These are phyloP conservation scores for Urophycis tenuis DNA, from an alignment of 2,797 vertebrate genomes.

Conservation along the genomic window DNA sequence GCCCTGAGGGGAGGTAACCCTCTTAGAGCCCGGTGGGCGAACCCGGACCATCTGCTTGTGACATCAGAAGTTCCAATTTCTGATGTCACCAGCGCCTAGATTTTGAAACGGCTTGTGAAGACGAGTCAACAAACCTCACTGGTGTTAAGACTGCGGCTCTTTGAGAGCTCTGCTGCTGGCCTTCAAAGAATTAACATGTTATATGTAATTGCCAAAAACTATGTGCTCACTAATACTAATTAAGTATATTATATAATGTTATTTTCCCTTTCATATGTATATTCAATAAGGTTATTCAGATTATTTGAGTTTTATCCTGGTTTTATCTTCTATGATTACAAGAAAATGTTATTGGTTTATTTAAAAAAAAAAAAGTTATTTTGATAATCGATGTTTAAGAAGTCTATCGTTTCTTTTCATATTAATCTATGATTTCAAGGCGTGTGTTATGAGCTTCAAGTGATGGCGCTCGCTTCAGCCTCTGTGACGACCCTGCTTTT, in stretches of 20 bases:
- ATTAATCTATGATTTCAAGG: conserved; percentile 40
- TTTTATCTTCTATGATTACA: conserved; percentile 45
- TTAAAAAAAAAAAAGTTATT: conserved; percentile 30
- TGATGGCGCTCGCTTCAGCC: conserved; percentile 25
- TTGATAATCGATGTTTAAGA: conserved; percentile 31
- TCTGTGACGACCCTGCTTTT: conserved; percentile 28
- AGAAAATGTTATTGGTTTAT: conserved; percentile 48
- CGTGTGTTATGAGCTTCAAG: conserved; percentile 30
- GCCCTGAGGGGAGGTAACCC: too few relatives aligned
- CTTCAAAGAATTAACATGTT: not conserved
- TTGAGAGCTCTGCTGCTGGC: not conserved
- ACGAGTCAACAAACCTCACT: not conserved
- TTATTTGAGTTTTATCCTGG: conserved; percentile 25
- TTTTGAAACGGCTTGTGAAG: not conserved
- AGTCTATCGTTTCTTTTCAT: conserved; percentile 30
- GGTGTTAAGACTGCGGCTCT: not conserved
- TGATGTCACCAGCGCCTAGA: not conserved
- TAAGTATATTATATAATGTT: not conserved
- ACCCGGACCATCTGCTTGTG: not conserved
- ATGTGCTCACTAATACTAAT: conserved; percentile 10
- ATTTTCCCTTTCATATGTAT: conserved; percentile 14
- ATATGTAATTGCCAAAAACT: not conserved
- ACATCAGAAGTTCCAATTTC: not conserved
- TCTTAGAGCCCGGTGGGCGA: not conserved
- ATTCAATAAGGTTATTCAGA: conserved; percentile 29